Conservation (phyloP, 2,797 vertebrate genomes). For the Coccyzus lansbergi region DNA sequence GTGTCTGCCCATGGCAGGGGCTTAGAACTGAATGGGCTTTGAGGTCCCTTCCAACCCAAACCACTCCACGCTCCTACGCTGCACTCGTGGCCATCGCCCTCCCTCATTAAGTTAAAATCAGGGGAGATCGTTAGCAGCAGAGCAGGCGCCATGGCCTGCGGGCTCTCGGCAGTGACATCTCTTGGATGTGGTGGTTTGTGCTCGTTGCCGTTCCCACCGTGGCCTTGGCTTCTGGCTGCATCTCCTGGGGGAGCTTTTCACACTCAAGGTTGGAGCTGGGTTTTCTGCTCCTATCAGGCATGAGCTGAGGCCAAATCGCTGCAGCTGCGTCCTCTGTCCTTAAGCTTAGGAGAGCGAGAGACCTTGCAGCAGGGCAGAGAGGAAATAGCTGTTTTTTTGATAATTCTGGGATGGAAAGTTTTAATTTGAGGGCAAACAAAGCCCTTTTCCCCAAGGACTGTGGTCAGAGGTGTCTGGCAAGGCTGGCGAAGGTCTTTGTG, state of each 20-base stretch:
- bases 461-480: neutral
- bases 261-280: accelerated
- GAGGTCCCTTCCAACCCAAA: too few relatives aligned
- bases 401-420: too few relatives aligned
- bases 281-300: neutral
- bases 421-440: too few relatives aligned
- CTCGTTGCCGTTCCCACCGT: accelerated
- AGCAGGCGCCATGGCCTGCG: neutral
- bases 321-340: neutral
- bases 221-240: neutral
- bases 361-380: too few relatives aligned
- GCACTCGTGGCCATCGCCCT: too few relatives aligned
- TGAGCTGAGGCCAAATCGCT: accelerated
- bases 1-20: too few relatives aligned
- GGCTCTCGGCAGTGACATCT: neutral
- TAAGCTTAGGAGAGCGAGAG: too few relatives aligned
- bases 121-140: neutral
- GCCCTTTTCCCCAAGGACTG: too few relatives aligned
- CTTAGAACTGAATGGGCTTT: too few relatives aligned
- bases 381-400: too few relatives aligned
- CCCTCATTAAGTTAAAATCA: too few relatives aligned
- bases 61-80: too few relatives aligned
- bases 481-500: neutral
- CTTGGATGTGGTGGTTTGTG: neutral
- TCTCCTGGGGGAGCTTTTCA: neutral